A percentile compares a stretch with the other conserved stretches of the same genome.
Evolutionary conservation across 2,797 vertebrate genomes (phyloP).

Genomic region (Rhinella marina): DNA sequence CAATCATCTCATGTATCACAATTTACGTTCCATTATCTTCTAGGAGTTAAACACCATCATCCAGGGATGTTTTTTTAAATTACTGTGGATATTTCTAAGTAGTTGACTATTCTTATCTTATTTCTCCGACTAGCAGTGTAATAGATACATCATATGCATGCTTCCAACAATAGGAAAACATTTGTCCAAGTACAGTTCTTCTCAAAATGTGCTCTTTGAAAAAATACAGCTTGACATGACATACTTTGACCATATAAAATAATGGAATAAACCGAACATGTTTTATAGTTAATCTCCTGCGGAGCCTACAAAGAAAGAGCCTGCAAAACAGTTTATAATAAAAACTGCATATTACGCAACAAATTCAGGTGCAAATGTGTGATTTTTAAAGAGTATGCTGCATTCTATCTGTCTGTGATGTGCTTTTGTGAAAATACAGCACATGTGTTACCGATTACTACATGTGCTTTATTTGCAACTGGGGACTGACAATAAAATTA

Average conservation of each 20-base stretch:
- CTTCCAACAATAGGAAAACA: slow-evolving; percentile 21
- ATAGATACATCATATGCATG: neutral
- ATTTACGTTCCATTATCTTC: neutral
- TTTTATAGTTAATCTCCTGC: slow-evolving; percentile 46
- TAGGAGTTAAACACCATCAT: neutral
- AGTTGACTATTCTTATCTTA: neutral
- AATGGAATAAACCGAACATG: slow-evolving; percentile 38
- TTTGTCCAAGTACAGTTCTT: slow-evolving; percentile 45
- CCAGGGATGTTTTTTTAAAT: neutral
- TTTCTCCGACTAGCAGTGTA: neutral
- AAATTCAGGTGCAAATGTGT: slow-evolving; percentile 51
- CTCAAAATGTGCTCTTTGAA: slow-evolving; percentile 44
- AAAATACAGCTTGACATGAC: slow-evolving; percentile 43
- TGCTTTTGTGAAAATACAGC: slow-evolving; percentile 39
- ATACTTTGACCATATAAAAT: slow-evolving; percentile 43
- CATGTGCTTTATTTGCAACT: slow-evolving; percentile 46
- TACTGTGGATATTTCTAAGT: neutral
- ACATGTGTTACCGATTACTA: slow-evolving; percentile 43
- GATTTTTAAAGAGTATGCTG: slow-evolving; percentile 45
- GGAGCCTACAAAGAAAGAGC: slow-evolving; percentile 43
- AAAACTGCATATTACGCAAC: slow-evolving; percentile 35
- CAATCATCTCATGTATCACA: neutral
- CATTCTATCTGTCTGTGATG: slow-evolving; percentile 41
- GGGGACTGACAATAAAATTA: slow-evolving; percentile 23
- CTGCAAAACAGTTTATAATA: slow-evolving; percentile 58